Evolutionary conservation across 2,888 invertebrate genomes (phyloP), one percentile per base, ranked within the genome.

Genomic region (Yponomeuta plumbellus): DNA sequence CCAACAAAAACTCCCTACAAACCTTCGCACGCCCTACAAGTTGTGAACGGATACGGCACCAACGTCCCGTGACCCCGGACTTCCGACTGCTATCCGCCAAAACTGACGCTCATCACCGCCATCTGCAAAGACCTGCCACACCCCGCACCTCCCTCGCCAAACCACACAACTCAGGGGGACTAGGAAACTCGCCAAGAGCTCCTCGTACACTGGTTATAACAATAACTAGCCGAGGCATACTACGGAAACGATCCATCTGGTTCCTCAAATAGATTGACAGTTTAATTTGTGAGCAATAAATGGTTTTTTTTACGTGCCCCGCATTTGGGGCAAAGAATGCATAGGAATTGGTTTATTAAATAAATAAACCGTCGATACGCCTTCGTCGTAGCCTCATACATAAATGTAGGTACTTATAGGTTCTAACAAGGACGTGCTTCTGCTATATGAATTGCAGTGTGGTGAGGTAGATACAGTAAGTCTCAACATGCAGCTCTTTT

Each of bases 211-310:
- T 75, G 72, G 81, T 68, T 75, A 70, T 17, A 71, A 73, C 69
- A 66, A 72, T 67, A 70, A 67, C 69, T 66, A 71, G 73, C 74
- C 75, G 40, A 40, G 56, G 44, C 17, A 13, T 64, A 23, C 23
- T 64, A 20, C 76, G 78, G 76, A 78, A 78, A 75, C 80, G 79
- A 85, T 85, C 83, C 81, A 81, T 85, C 84, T 81, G 77, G 73
- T 70, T 69, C 72, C 72, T 77, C 77, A 84, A 83, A 84, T 85
- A 83, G 81, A 81, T 78, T 80, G 80, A 83, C 81, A 80, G 80
- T 78, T 81, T 83, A 83, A 81, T 84, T 83, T 81, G 75, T 40
- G 64, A 40, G 44, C 64, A 56, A 21, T 64, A 23, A 64, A 64
- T 64, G 64, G 64, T 44, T 64, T 64, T 21, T 52, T 52, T 64